Evolutionary conservation across 2,888 invertebrate genomes (phyloP), one percentile per base, ranked within the genome.

Genomic region (Mechanitis mazaeus): DNA sequence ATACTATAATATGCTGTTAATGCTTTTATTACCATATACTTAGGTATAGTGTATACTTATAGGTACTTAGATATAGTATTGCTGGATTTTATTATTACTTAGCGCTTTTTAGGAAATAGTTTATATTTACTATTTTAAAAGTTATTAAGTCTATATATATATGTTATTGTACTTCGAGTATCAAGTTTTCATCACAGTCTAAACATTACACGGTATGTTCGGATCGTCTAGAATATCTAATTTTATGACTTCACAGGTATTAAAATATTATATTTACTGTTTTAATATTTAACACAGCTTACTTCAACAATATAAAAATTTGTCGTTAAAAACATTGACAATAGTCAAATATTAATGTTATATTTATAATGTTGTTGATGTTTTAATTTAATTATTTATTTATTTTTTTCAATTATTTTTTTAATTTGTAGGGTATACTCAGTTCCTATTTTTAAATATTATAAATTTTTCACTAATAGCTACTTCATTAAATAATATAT

Each of bases 161-260:
- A 20, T 68, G 53, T 67, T 61, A 58, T 64, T 63, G 58, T 64
- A 63, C 57, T 56, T 55, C 61, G 54, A 60, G 59, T 64, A 72
- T 70, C 69, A 64, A 59, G 68, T 68, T 67, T 60, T 64, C 66
- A 58, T 58, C 60, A 61, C 60, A 62, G 66, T 61, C 61, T 57
- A 66, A 68, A 64, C 66, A 63, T 63, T 58, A 59, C 65, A 61
- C 55, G 70, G 70, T 69, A 70, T 70, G 20, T 66, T 65, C 50
- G 56, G 61, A 64, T 59, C 56, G 58, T 60, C 55, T 50, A 62
- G 59, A 61, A 58, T 62, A 66, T 58, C 56, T 56, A 62, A 66
- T 66, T 66, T 65, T 64, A 64, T 64, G 60, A 58, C 61, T 64
- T 66, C 61, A 64, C 66, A 61, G 61, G 58, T 58, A 46, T 64